Conservation (phyloP, 2,888 invertebrate species). For the Anthrax anthrax region DNA sequence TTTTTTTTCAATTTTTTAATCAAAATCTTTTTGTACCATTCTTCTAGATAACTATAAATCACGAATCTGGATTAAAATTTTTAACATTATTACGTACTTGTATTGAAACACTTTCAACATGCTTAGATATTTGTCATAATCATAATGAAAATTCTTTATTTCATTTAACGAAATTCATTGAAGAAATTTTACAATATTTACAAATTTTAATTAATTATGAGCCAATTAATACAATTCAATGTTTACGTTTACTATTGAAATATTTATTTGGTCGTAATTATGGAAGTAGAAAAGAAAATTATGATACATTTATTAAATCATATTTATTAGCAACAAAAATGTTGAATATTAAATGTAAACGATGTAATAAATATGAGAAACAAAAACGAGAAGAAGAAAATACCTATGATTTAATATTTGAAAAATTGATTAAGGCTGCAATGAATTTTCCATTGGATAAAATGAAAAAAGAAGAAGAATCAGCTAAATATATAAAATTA, state of each 20-base stretch:
- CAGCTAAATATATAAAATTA: constrained; percentile 58
- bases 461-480: constrained; percentile 47
- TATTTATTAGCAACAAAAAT: constrained; percentile 20
- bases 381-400: too few relatives aligned
- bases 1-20: not conserved
- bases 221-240: constrained; percentile 50
- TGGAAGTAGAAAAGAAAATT: constrained; percentile 23
- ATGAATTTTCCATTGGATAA: constrained; percentile 22
- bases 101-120: constrained; percentile 26
- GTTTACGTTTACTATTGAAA: constrained; percentile 59
- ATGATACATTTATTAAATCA: constrained; percentile 20
- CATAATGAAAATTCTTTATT: too few relatives aligned
- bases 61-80: constrained; percentile 61
- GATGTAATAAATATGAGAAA: too few relatives aligned
- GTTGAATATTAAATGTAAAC: too few relatives aligned
- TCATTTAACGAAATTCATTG: constrained; percentile 33
- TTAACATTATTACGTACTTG: constrained; percentile 30
- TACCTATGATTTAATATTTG: constrained; percentile 7
- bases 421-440: constrained; percentile 25
- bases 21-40: too few relatives aligned
- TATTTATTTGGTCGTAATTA: constrained; percentile 60
- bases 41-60: constrained; percentile 57
- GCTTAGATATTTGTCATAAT: constrained; percentile 24
- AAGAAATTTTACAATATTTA: constrained; percentile 61
- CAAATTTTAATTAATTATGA: constrained; percentile 51